Base-by-base conservation (phyloP, 2,888 invertebrate genomes). In the Hartigia nigra region DNA sequence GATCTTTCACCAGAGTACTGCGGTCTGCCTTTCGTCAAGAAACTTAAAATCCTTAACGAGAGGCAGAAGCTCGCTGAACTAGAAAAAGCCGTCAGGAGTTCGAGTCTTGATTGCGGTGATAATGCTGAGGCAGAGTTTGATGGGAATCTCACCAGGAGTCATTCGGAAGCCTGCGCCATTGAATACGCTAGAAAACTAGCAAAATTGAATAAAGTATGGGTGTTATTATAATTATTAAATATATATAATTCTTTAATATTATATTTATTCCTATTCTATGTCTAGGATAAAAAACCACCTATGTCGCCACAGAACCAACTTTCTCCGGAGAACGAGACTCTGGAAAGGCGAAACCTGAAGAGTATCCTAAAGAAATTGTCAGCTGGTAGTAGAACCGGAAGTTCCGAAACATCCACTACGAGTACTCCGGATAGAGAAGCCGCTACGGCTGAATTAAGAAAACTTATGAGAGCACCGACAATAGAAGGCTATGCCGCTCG, bases 401-500 rank as follows among this genome's bases (percentile, higher is more conserved):
- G 91, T 79, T 90, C 90, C 12, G 91, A 91, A 76, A 88, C 78
- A 74, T 87, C 91, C 36, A 82, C 88, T 12, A 88, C 90, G 74
- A 90, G 89, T 79, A 87, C 88, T 39, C 88, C 90, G 35, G 90
- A 90, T 70, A 86, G 88, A 12, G 87, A 89, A 78, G 86, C 87
- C 23, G 92, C 88, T 83, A 94, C 92, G 9, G 92, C 93, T 81
- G 95, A 96, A 88, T 92, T 96, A 78, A 94, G 93, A 86, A 95
- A 94, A 88, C 92, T 97, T 81, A 95, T 96, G 92, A 93, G 95
- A 88, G 97, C 97, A 37, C 97, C 96, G 81, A 97, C 97, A 80
- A 93, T 97, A 86, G 97, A 97, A 93, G 97, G 97, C 81, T 97
- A 97, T 92, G 97, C 96, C 80, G 97, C 96, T 77, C 93, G 97